Evolutionary conservation across 2,113 vertebrate species (phyloP), one percentile per base, ranked within the genome.

Genomic region (Poicephalus gulielmi): DNA sequence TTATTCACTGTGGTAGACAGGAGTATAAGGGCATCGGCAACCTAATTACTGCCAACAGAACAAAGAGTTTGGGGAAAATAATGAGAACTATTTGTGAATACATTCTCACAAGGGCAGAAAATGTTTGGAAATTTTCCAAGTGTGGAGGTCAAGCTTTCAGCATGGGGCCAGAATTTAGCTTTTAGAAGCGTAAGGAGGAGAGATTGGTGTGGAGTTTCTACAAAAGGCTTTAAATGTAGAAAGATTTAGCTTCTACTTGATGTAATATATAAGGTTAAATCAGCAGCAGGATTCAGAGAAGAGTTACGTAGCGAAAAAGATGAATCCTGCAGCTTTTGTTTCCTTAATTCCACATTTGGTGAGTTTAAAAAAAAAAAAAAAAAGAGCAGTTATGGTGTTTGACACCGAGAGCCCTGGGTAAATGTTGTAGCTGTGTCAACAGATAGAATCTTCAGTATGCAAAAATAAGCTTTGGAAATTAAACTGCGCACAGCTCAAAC

Each of bases 391-490:
- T 70, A 31, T 71, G 24, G 22, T 82, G 13, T 75, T 78, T 90
- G 66, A 84, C 27, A 49, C 24, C n/a, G 13, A 55, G 66, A 82
- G 16, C 39, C 41, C 25, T 85, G 43, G 4, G 31, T 79, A 83
- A 85, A 92, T 85, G 57, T 68, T 87, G 52, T 13, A 79, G 62
- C 79, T 90, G 14, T 79, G 44, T 92, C 75, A 85, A 79, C 43
- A 87, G 69, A 13, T 22, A 68, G 6, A 71, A 82, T 73, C 62
- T 90, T 84, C 53, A n/a, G 49, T 90, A 70, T 59, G 82, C 53
- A 87, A 93, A 96, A 93, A 81, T 70, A 74, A 55, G 62, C 44
- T 57, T 68, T 7, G 7, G 53, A 93, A 94, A 84, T 81, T 78
- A 81, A 77, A 69, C 73, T 1, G 1, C 62, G 24, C 37, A 46